Evolutionary conservation across 1,140 invertebrate genomes (phyloP).

Genomic region (Capitella teleta): DNA sequence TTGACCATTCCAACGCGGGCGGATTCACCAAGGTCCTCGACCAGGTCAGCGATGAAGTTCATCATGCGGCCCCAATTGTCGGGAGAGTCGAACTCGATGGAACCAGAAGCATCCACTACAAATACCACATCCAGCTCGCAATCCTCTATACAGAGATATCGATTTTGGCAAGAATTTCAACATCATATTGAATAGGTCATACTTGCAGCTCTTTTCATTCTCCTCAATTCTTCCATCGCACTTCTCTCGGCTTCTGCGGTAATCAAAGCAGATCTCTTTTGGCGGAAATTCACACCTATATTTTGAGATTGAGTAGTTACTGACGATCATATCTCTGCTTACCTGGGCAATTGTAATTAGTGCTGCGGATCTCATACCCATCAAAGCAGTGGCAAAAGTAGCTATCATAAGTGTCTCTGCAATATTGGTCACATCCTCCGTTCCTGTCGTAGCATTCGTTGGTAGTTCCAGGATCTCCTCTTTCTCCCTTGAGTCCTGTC

Average conservation of each 20-base stretch:
- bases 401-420: conserved; percentile 9
- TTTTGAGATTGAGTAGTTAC: too few relatives aligned
- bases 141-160: too few relatives aligned
- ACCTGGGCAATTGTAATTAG: neutral
- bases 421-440: conserved; percentile 5
- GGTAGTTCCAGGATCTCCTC: too few relatives aligned
- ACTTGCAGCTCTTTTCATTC: too few relatives aligned
- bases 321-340: too few relatives aligned
- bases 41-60: neutral
- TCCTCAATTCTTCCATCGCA: too few relatives aligned
- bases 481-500: neutral
- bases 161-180: too few relatives aligned
- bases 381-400: conserved; percentile 7
- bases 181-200: too few relatives aligned
- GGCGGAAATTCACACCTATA: too few relatives aligned
- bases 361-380: conserved; percentile 1
- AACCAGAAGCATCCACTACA: conserved; percentile 7
- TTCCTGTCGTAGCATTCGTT: conserved; percentile 8
- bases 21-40: neutral
- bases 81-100: neutral
- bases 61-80: conserved; percentile 4
- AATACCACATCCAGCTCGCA: conserved; percentile 6
- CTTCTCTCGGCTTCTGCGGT: too few relatives aligned
- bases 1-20: neutral
- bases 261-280: too few relatives aligned